These are phyloP conservation scores for Ceuthmochares aereus DNA, from an alignment of 2,113 vertebrate species.

Conservation along the genomic window DNA sequence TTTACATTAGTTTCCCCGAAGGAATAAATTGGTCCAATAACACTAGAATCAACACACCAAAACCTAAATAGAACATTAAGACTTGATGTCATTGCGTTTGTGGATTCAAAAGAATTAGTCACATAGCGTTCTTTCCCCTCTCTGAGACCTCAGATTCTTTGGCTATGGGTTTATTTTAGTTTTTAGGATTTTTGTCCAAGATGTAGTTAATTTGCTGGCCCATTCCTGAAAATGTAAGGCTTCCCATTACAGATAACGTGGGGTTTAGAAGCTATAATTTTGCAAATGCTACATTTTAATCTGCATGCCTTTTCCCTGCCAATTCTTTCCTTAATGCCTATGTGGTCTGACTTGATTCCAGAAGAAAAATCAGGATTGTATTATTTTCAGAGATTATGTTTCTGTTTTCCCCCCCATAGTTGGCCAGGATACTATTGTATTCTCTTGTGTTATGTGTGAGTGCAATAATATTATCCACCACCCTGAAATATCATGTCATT, in stretches of 20 bases:
- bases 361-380: background rate
- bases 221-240: background rate
- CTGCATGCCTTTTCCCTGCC: background rate
- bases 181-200: background rate
- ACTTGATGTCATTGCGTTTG: background rate
- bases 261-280: background rate
- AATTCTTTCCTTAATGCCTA: background rate
- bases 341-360: slow-evolving; percentile 27
- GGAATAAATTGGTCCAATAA: background rate
- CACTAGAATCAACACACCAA: background rate
- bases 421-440: background rate
- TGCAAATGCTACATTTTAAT: background rate
- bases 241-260: background rate
- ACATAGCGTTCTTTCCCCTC: rapidly evolving
- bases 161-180: background rate
- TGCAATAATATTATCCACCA: background rate
- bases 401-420: background rate
- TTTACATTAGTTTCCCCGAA: background rate
- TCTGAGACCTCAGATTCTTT: background rate
- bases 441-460: background rate
- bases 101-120: background rate
- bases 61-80: background rate
- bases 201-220: background rate
- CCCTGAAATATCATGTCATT: background rate
- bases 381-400: background rate